Evolutionary conservation across 2,888 invertebrate genomes (phyloP).

Genomic region (Orthosia cruda): DNA sequence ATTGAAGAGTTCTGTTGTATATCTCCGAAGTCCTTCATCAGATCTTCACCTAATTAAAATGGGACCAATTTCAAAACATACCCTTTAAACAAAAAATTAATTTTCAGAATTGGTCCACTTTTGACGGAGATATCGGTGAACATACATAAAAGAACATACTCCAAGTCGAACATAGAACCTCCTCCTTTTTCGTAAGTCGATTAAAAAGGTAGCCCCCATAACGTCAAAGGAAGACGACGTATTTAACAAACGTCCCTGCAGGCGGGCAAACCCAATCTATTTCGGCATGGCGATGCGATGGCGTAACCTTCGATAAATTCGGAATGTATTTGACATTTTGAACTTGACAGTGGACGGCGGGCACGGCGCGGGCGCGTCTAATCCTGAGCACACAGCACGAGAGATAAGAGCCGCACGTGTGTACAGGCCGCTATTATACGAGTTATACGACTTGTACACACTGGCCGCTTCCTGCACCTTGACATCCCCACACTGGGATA

Average conservation of each 20-base stretch:
- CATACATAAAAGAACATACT: too few species aligned
- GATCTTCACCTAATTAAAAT: too few species aligned
- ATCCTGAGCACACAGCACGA: conserved; percentile 85
- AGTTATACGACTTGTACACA: conserved; percentile 53
- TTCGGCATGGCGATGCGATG: background rate
- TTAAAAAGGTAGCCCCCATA: background rate
- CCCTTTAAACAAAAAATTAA: too few species aligned
- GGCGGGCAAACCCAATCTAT: background rate
- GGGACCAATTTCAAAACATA: too few species aligned
- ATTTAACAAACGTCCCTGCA: background rate
- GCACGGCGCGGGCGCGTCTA: conserved; percentile 70
- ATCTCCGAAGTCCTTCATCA: too few species aligned
- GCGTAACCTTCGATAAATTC: conserved; percentile 72
- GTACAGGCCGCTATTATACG: conserved; percentile 66
- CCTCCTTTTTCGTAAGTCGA: too few species aligned
- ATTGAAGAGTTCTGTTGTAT: too few species aligned
- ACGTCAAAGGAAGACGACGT: background rate
- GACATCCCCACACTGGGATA: conserved; percentile 38
- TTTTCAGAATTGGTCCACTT: too few species aligned
- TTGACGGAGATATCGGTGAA: too few species aligned
- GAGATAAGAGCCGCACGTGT: conserved; percentile 81
- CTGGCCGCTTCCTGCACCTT: conserved; percentile 71
- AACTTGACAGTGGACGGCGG: conserved; percentile 88
- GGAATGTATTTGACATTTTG: conserved; percentile 86
- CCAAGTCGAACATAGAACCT: too few species aligned